phyloP scores from a whole-genome alignment of 2,113 vertebrate genomes.

The Melanerpes formicivorus region DNA sequence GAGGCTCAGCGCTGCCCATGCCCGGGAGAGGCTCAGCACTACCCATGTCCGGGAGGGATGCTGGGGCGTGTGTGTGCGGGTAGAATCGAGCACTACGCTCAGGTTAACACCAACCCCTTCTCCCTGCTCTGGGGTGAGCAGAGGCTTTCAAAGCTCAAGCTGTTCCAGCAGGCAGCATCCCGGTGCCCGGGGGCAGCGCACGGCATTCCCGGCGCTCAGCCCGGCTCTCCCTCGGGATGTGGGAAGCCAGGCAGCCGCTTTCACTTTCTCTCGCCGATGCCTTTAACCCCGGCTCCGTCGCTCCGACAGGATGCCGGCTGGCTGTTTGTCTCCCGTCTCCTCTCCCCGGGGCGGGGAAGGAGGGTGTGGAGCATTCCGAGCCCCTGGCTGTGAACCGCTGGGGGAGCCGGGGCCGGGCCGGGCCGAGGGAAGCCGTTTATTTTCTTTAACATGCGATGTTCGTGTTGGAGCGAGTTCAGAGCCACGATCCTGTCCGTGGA shows the following conservation, averaged over 20 bases:
- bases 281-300: neutral
- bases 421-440: neutral
- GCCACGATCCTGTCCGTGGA: neutral
- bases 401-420: neutral
- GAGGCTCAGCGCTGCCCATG: too few relatives aligned
- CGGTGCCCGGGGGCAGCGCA: neutral
- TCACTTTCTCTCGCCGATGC: neutral
- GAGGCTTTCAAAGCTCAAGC: neutral
- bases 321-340: neutral
- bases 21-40: too few relatives aligned
- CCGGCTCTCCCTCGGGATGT: neutral
- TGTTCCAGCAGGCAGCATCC: neutral
- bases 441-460: neutral
- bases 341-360: neutral
- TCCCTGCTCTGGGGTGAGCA: neutral
- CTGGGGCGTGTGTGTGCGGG: neutral
- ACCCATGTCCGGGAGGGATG: neutral
- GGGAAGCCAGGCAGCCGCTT: neutral
- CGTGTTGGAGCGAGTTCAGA: slow-evolving; percentile 40
- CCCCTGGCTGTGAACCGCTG: neutral
- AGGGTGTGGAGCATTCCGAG: slow-evolving; percentile 22
- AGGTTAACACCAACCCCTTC: neutral
- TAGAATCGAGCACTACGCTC: rapidly evolving
- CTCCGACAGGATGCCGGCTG: slow-evolving; percentile 21
- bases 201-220: neutral